Evolutionary conservation across 2,888 invertebrate species (phyloP).

Genomic region (Coelopa pilipes): DNA sequence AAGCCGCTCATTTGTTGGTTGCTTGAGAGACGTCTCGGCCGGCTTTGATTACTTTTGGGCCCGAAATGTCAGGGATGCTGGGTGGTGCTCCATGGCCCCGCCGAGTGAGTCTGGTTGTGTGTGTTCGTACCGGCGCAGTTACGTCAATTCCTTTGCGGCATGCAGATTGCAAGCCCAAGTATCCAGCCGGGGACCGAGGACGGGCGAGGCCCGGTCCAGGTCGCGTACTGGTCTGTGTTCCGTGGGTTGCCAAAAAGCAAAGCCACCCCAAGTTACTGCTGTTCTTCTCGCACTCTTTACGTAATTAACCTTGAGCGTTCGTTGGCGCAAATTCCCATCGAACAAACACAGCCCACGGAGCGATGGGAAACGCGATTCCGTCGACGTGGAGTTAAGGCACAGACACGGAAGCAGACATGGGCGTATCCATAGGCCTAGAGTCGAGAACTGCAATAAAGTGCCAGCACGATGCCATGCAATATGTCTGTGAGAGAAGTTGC

Average conservation of each 20-base stretch:
- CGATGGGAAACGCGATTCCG: too few relatives aligned
- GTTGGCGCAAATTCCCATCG: not conserved
- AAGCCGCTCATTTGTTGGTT: not conserved
- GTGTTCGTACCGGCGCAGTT: not conserved
- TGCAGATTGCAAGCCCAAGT: not conserved
- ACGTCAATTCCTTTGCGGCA: slow-evolving; percentile 22
- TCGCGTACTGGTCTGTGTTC: too few relatives aligned
- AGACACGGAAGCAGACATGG: too few relatives aligned
- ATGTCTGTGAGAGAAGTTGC: too few relatives aligned
- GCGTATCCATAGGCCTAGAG: too few relatives aligned
- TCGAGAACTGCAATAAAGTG: too few relatives aligned
- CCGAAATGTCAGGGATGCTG: slow-evolving; percentile 28
- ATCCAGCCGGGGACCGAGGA: too few relatives aligned
- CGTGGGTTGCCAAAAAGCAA: slow-evolving; percentile 22
- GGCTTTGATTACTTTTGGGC: slow-evolving; percentile 10
- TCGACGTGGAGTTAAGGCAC: too few relatives aligned
- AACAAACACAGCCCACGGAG: too few relatives aligned
- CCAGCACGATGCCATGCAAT: too few relatives aligned
- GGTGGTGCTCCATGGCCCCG: not conserved
- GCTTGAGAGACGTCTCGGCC: slow-evolving; percentile 6
- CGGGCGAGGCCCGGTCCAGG: too few relatives aligned
- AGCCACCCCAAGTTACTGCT: not conserved
- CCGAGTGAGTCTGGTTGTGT: not conserved
- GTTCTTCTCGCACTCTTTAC: slow-evolving; percentile 6
- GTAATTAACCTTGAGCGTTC: slow-evolving; percentile 22